Percentiles rank a stretch among this genome's conserved stretches.
Conservation (phyloP, 2,888 invertebrate genomes). For the Chloroclysta siterata region DNA sequence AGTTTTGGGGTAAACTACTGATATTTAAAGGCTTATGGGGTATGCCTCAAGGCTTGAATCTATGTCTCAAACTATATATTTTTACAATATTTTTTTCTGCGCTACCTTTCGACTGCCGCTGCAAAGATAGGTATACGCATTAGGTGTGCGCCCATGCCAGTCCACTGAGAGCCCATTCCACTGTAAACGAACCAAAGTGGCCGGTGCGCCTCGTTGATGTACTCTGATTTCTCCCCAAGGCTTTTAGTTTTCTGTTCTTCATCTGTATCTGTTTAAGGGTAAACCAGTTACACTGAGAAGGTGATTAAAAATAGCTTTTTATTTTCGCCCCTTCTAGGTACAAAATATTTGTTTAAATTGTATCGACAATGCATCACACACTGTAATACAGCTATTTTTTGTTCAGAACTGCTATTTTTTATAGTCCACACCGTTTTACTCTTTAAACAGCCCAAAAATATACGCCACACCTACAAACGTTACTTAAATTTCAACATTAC, state of each 20-base stretch:
- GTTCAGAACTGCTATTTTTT: too few species aligned
- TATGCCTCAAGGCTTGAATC: too few species aligned
- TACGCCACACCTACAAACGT: too few species aligned
- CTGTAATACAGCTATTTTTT: too few species aligned
- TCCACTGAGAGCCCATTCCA: constrained; percentile 90
- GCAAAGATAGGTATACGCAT: constrained; percentile 87
- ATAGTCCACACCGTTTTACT: too few species aligned
- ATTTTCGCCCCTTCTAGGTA: too few species aligned
- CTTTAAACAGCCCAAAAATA: too few species aligned
- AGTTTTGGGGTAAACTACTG: too few species aligned
- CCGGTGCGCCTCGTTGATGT: constrained; percentile 60
- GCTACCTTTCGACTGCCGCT: constrained; percentile 75
- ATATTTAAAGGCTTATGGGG: neutral
- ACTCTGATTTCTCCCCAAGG: constrained; percentile 53
- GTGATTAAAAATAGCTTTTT: neutral
- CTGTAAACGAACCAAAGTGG: constrained; percentile 90
- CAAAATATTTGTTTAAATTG: too few species aligned
- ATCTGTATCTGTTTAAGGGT: constrained; percentile 44
- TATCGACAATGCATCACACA: too few species aligned
- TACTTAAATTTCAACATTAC: too few species aligned
- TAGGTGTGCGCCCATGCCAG: constrained; percentile 87
- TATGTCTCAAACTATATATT: too few species aligned
- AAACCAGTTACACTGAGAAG: neutral
- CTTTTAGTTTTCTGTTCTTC: constrained; percentile 53
- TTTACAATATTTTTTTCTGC: neutral